Conservation (phyloP, 2,113 vertebrate genomes). For the Ifrita kowaldi region DNA sequence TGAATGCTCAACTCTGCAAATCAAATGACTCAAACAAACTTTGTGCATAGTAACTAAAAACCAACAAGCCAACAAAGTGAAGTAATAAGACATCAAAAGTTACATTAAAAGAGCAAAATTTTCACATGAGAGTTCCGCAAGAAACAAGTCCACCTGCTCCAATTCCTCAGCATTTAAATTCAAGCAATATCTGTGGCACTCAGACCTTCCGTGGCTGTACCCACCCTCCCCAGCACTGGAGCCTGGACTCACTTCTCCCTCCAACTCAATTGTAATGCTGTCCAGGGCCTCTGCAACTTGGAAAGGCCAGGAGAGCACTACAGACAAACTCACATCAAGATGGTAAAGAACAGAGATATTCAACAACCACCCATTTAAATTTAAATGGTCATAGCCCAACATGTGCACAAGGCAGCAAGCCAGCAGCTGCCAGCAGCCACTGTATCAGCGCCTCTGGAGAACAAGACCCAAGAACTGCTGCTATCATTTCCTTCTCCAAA, state of each 20-base stretch:
- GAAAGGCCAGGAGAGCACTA: background rate
- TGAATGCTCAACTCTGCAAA: rapidly evolving
- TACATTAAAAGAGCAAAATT: background rate
- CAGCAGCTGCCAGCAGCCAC: background rate
- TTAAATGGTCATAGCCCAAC: background rate
- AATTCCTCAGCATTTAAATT: background rate
- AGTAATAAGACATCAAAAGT: background rate
- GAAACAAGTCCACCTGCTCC: background rate
- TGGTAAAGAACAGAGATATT: background rate
- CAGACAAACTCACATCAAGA: background rate
- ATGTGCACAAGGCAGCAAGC: background rate
- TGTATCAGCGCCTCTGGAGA: background rate
- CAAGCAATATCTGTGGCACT: rapidly evolving
- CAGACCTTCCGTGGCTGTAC: background rate
- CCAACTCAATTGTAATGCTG: background rate
- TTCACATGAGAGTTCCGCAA: background rate
- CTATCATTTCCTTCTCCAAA: background rate
- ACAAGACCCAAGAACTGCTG: background rate
- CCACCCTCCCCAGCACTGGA: rapidly evolving
- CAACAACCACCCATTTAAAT: background rate
- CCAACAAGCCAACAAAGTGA: background rate
- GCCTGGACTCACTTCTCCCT: background rate
- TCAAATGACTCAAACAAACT: background rate
- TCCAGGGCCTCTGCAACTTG: background rate
- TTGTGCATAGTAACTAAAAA: background rate